These are phyloP conservation scores for Gymnodraco acuticeps DNA, from an alignment of 2,797 vertebrate genomes.

Conservation along the genomic window DNA sequence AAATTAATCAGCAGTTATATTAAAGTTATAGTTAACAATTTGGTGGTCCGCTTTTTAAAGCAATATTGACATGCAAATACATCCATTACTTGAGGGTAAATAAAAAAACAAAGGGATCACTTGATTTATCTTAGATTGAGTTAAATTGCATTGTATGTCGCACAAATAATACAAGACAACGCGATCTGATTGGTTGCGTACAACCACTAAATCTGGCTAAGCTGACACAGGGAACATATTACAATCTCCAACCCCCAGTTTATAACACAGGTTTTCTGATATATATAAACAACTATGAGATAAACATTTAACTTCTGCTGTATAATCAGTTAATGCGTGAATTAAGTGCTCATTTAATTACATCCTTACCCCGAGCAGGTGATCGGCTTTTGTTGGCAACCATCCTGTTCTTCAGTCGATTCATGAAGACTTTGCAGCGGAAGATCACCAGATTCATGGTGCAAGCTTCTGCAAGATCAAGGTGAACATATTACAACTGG, in stretches of 20 bases:
- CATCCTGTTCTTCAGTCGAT: constrained; percentile 75
- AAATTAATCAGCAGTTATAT: no score
- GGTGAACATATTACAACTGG: neutral
- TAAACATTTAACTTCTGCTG: neutral
- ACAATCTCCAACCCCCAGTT: no score
- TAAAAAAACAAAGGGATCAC: no score
- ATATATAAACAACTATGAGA: neutral
- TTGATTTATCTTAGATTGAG: no score
- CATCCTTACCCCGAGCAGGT: constrained; percentile 47
- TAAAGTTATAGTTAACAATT: no score
- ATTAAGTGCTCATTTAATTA: neutral
- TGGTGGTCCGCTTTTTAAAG: no score
- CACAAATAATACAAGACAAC: no score
- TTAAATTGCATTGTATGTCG: no score
- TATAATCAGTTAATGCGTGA: neutral
- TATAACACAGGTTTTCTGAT: neutral
- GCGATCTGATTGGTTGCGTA: neutral
- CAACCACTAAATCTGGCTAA: neutral
- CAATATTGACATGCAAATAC: no score
- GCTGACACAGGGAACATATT: neutral
- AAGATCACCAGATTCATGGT: constrained; percentile 80
- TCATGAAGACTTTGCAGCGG: constrained; percentile 82
- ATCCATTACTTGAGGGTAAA: no score
- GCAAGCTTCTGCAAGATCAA: constrained; percentile 69
- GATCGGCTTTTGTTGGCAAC: constrained; percentile 42